Evolutionary conservation across 1,140 invertebrate species (phyloP).

Genomic region (Asbolus verrucosus): DNA sequence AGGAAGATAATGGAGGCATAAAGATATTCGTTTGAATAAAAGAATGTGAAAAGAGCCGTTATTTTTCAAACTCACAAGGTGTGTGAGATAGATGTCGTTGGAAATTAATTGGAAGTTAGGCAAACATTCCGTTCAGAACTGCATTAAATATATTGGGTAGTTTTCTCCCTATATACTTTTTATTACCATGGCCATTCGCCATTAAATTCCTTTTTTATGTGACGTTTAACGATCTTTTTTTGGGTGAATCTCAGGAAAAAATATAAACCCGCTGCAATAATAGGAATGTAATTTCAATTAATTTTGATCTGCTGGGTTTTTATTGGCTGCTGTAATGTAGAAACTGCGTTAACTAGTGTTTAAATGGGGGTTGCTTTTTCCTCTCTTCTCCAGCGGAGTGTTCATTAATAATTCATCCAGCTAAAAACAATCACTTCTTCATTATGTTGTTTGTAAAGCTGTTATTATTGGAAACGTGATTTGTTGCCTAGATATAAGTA

Average conservation of each 20-base stretch:
- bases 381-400: neutral
- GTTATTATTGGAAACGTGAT: conserved; percentile 30
- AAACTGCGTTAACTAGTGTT: neutral
- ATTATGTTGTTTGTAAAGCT: conserved; percentile 26
- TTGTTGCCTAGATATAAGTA: conserved; percentile 10
- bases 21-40: too few relatives aligned
- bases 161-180: neutral
- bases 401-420: conserved; percentile 17
- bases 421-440: conserved; percentile 31
- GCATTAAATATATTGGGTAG: neutral
- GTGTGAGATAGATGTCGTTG: too few relatives aligned
- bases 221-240: neutral
- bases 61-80: too few relatives aligned
- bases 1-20: too few relatives aligned
- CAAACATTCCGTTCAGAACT: neutral
- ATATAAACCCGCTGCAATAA: neutral
- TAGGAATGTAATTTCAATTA: neutral
- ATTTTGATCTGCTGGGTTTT: neutral
- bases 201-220: conserved; percentile 4
- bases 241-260: neutral
- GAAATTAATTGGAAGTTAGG: neutral
- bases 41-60: too few relatives aligned
- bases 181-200: neutral
- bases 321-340: neutral
- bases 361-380: conserved; percentile 3